Base-by-base conservation (phyloP, 2,888 invertebrate genomes). In the Drosophila neotestacea region DNA sequence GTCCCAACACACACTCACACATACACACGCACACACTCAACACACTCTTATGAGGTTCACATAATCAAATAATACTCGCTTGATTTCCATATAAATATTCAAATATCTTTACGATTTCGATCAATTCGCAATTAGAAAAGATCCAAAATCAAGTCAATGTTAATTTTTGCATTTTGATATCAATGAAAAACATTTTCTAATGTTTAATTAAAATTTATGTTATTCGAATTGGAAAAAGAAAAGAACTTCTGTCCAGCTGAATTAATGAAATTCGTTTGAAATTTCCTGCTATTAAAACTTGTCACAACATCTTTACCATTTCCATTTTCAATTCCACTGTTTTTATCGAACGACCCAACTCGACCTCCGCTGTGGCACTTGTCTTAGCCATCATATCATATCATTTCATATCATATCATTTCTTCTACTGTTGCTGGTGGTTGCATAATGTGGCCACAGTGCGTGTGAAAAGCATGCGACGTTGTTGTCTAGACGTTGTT, bases 191-290 rank as follows among this genome's bases (percentile, higher is more conserved):
- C 39, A 56, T 67, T 44, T 61, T 64, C 44, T 44, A 44, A 59
- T 48, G 44, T 69, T 73, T 73, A 67, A 86, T 86, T 73, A 67
- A 76, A 83, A 85, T 85, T 83, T 77, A 83, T 82, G 68, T 46
- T 13, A 34, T 55, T 11, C 42, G 58, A 67, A 52, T 50, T 50
- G 42, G 30, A 27, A 38, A 30, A 28, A 41, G 28, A 41, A 51
- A 39, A 65, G 44, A 74, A 69, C 48, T 59, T 67, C 36, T 46
- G 44, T 32, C 10, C 16, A 27, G n/a, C 47, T 48, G 48, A 34
- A 63, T 58, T 73, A 69, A 73, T 65, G 64, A 65, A 78, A 69
- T 78, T 73, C 70, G 41, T 62, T 65, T 41, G 46, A 58, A 74
- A 52, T 74, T 79, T 66, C 60, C 62, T 74, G 56, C 51, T 56